A percentile compares a stretch with the other conserved stretches of the same genome.
These are phyloP conservation scores for Procapra przewalskii DNA, from an alignment of 2,113 vertebrate genomes.

Conservation along the genomic window DNA sequence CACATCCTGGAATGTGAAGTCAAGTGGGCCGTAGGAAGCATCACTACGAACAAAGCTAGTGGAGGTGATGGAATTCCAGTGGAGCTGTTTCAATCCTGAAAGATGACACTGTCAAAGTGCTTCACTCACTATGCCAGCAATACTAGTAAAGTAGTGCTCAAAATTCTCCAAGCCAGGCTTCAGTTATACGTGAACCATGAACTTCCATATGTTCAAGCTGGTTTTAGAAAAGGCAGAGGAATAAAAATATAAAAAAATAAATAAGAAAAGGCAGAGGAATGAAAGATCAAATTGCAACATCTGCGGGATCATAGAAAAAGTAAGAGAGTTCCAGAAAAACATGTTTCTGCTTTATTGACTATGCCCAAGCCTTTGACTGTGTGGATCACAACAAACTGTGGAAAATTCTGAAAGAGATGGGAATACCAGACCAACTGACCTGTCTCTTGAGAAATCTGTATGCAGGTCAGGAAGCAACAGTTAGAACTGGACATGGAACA, in stretches of 20 bases:
- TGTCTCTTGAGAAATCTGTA: not conserved
- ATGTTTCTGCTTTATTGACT: not conserved
- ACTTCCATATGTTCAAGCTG: too few relatives aligned
- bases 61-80: not conserved
- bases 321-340: not conserved
- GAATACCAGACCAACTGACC: not conserved
- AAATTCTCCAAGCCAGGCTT: too few relatives aligned
- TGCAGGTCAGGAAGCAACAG: not conserved
- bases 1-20: not conserved
- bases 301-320: accelerated
- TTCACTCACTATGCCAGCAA: not conserved
- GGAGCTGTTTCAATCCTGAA: not conserved
- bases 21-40: not conserved
- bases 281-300: not conserved
- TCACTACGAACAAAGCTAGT: not conserved
- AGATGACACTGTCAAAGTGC: not conserved
- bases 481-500: not conserved
- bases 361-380: not conserved
- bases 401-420: not conserved
- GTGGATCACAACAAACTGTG: not conserved
- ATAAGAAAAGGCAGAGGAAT: not conserved
- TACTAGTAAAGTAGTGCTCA: too few relatives aligned
- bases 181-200: accelerated
- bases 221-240: too few relatives aligned
- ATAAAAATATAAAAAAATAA: too few relatives aligned